Percentiles rank a stretch among this genome's conserved stretches.
These are phyloP conservation scores for Thysanoteuthis rhombus DNA, from an alignment of 2,888 invertebrate species.

Conservation along the genomic window DNA sequence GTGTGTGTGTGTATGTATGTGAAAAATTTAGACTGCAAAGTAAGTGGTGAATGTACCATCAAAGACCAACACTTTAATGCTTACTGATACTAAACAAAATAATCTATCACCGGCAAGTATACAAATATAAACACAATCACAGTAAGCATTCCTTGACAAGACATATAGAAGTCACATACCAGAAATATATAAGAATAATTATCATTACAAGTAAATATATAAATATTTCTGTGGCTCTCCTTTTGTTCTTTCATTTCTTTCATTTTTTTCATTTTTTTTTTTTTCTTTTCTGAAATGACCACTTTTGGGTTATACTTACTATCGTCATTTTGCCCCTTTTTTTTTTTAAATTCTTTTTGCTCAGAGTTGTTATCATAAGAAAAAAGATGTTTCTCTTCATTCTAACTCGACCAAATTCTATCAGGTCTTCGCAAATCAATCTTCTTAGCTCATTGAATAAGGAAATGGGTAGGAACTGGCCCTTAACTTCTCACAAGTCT, in stretches of 20 bases:
- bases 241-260: background rate
- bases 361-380: background rate
- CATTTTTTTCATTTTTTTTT: background rate
- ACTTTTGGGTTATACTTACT: background rate
- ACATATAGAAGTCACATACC: too few species aligned
- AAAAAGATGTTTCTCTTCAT: background rate
- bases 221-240: too few species aligned
- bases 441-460: background rate
- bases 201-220: too few species aligned
- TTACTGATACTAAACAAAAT: too few species aligned
- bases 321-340: background rate
- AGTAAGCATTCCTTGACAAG: too few species aligned
- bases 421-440: background rate
- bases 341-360: background rate
- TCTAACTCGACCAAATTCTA: background rate
- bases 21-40: too few species aligned
- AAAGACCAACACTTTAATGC: too few species aligned
- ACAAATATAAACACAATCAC: too few species aligned
- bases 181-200: too few species aligned
- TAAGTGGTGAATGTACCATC: too few species aligned
- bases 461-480: background rate
- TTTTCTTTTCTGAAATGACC: background rate
- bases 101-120: too few species aligned
- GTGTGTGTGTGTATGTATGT: too few species aligned
- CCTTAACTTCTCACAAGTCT: slow-evolving; percentile 22